Conservation (phyloP, 2,888 invertebrate species). For the Apodemia zela region DNA sequence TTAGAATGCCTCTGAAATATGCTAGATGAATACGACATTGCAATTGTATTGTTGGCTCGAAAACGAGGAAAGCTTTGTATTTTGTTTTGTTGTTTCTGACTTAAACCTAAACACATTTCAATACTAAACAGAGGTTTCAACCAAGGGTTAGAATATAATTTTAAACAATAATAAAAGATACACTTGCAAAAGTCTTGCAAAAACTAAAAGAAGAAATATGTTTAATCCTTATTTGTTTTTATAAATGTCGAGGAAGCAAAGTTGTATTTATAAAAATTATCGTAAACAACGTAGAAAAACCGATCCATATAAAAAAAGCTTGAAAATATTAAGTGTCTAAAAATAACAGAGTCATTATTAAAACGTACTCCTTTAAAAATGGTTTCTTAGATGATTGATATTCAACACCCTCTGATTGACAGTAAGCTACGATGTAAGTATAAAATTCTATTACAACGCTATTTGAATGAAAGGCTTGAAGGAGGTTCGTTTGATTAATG, state of each 20-base stretch:
- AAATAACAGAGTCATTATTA: background rate
- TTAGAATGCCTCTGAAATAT: slow-evolving; percentile 8
- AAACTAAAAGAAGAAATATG: too few relatives aligned
- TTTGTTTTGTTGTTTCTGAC: background rate
- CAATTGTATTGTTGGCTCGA: slow-evolving; percentile 8
- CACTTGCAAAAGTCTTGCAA: too few relatives aligned
- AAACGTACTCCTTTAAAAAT: slow-evolving; percentile 7
- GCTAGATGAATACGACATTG: background rate
- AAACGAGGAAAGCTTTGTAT: slow-evolving; percentile 1
- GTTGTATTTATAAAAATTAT: background rate
- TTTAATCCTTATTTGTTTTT: too few relatives aligned
- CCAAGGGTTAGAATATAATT: background rate
- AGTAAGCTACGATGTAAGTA: slow-evolving; percentile 33
- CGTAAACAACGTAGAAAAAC: background rate
- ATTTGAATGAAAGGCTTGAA: slow-evolving; percentile 34
- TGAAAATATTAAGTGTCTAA: background rate
- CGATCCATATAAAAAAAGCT: background rate
- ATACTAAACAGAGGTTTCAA: background rate
- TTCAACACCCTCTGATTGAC: slow-evolving; percentile 35
- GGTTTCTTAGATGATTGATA: slow-evolving; percentile 22
- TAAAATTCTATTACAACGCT: slow-evolving; percentile 37
- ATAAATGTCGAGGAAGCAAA: too few relatives aligned
- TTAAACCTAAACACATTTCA: background rate
- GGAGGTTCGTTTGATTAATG: slow-evolving; percentile 34
- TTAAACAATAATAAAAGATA: too few relatives aligned